A percentile compares a stretch with the other conserved stretches of the same genome.
Evolutionary conservation across 1,140 invertebrate genomes (phyloP).

Genomic region (Brachystomella parvula): DNA sequence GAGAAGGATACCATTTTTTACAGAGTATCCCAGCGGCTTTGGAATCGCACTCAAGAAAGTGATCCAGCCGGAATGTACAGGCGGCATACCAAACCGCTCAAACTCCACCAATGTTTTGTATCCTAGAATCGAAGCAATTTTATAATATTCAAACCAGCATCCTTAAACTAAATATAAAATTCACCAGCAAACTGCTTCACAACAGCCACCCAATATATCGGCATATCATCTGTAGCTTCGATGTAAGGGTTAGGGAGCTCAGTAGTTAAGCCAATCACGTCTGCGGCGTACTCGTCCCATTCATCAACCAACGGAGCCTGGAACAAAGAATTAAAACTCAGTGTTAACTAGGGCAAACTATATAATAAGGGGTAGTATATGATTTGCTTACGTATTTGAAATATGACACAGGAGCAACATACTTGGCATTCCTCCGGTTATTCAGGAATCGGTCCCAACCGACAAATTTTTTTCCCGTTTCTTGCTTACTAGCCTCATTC

Average conservation of each 20-base stretch:
- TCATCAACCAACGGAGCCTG: constrained; percentile 4
- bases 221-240: background rate
- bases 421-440: no score
- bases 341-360: no score
- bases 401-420: no score
- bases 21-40: background rate
- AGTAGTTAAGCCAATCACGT: background rate
- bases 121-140: background rate
- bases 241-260: constrained; percentile 1
- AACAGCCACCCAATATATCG: background rate
- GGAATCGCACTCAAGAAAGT: background rate
- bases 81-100: background rate
- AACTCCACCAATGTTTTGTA: background rate
- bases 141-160: background rate
- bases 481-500: no score
- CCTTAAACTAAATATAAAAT: background rate
- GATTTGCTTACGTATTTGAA: no score
- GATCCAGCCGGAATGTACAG: background rate
- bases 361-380: no score
- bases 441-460: no score
- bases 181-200: background rate
- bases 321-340: no score
- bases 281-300: background rate
- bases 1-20: background rate
- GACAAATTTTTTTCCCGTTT: no score